These are phyloP conservation scores for Okapia johnstoni DNA, from an alignment of 2,113 vertebrate genomes.

Conservation along the genomic window DNA sequence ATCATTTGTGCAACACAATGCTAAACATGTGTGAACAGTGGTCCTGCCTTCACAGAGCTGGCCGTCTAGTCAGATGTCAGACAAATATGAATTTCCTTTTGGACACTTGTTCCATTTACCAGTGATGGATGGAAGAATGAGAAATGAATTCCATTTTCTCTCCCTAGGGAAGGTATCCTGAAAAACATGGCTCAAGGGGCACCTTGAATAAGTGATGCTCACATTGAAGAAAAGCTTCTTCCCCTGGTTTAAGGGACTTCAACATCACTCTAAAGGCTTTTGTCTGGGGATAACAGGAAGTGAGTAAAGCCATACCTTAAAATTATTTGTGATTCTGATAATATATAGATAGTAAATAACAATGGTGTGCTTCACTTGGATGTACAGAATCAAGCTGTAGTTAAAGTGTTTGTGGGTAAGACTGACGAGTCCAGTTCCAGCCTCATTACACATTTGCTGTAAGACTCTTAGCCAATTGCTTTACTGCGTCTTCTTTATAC, in stretches of 20 bases:
- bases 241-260: background rate
- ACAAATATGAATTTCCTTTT: background rate
- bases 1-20: background rate
- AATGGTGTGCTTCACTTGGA: background rate
- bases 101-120: background rate
- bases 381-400: background rate
- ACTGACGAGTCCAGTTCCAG: background rate
- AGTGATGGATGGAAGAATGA: background rate
- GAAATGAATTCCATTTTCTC: background rate
- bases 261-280: background rate
- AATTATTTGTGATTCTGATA: background rate
- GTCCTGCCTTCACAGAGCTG: background rate
- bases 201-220: background rate
- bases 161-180: background rate
- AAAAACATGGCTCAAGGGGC: background rate
- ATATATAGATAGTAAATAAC: background rate
- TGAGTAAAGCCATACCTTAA: background rate
- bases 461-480: background rate
- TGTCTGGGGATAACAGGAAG: background rate
- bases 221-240: background rate
- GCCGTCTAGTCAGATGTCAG: background rate
- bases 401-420: background rate
- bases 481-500: background rate
- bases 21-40: background rate
- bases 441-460: background rate